phyloP scores from a whole-genome alignment of 1,140 invertebrate genomes.

The Geopemphigus sp. region DNA sequence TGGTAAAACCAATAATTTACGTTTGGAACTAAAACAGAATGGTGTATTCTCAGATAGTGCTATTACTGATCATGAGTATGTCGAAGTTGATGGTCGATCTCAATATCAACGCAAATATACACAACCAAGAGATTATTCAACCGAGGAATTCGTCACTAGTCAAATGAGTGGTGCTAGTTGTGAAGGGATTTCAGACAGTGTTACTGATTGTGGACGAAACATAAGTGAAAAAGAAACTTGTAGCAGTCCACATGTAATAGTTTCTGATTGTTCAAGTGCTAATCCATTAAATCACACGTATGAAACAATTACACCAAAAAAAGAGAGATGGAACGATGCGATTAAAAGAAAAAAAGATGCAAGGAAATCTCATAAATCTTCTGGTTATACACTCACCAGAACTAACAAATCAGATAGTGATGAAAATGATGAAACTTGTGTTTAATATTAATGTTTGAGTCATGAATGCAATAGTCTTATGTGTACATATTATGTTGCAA shows the following conservation, averaged over 20 bases:
- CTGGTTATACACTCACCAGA: slow-evolving; percentile 22
- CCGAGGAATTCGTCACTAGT: slow-evolving; percentile 50
- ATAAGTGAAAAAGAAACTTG: slow-evolving; percentile 51
- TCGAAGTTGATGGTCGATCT: slow-evolving; percentile 28
- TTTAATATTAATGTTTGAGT: slow-evolving; percentile 8
- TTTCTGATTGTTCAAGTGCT: slow-evolving; percentile 45
- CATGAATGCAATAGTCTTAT: neutral
- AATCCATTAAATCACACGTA: slow-evolving; percentile 40
- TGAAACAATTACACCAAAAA: slow-evolving; percentile 39
- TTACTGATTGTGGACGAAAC: slow-evolving; percentile 53
- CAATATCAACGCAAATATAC: slow-evolving; percentile 40
- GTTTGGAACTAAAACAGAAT: slow-evolving; percentile 14
- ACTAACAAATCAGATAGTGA: slow-evolving; percentile 44
- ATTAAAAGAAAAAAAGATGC: slow-evolving; percentile 37
- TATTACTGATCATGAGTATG: slow-evolving; percentile 42
- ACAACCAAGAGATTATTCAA: slow-evolving; percentile 44
- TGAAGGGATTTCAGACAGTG: slow-evolving; percentile 47
- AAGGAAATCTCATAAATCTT: slow-evolving; percentile 14
- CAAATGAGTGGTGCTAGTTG: slow-evolving; percentile 50
- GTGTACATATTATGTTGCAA: neutral
- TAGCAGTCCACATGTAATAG: slow-evolving; percentile 49
- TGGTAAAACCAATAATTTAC: slow-evolving; percentile 35
- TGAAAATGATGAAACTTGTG: slow-evolving; percentile 45
- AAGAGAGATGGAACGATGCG: slow-evolving; percentile 25
- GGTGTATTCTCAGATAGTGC: slow-evolving; percentile 32